Base-by-base conservation (phyloP, 2,888 invertebrate species). In the Hypselothyrea guttata region DNA sequence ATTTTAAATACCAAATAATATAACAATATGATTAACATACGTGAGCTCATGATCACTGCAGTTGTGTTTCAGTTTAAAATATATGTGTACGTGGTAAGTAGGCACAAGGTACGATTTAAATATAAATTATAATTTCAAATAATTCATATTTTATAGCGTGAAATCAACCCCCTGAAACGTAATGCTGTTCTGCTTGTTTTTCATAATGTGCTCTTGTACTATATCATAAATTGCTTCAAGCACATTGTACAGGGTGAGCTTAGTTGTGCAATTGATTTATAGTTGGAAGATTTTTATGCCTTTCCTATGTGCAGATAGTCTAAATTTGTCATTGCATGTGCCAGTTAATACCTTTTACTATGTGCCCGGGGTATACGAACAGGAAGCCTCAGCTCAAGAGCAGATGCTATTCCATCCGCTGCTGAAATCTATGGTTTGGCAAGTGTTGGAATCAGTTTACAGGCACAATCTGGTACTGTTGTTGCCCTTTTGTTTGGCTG, bases 151-250 rank as follows among this genome's bases (percentile, higher is more conserved):
- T 7, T 2, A 8, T 1, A 76, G 81, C 47, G 68, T 12, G 52
- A 57, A 0, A 56, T 71, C 4, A 52, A 16, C 40, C 60, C 64
- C 1, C 13, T 74, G 1, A 76, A 62, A 7, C 59, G 68, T 1
- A 58, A 62, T 1, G 81, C 77, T 1, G 1, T 64, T 12, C 15
- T 68, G 16, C 60, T 79, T 0, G 30, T 68, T 3, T 4, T 68
- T 7, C 77, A 76, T 16, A 76, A 79, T 41, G 4, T 57, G 1
- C 33, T 48, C 8, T 37, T 79, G 30, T 76, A 76, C 22, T 49
- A 71, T 13, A 33, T 76, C 9, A 68, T 76, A 34, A 79, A 79
- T 55, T 33, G 68, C 12, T 76, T 79, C 18, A 76, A 76, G 47
- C 71, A 62, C 7, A 18, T 74, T 41, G 74, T 62, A 0, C 81